phyloP scores from a whole-genome alignment of 2,113 vertebrate species.

The Argyrosomus japonicus region DNA sequence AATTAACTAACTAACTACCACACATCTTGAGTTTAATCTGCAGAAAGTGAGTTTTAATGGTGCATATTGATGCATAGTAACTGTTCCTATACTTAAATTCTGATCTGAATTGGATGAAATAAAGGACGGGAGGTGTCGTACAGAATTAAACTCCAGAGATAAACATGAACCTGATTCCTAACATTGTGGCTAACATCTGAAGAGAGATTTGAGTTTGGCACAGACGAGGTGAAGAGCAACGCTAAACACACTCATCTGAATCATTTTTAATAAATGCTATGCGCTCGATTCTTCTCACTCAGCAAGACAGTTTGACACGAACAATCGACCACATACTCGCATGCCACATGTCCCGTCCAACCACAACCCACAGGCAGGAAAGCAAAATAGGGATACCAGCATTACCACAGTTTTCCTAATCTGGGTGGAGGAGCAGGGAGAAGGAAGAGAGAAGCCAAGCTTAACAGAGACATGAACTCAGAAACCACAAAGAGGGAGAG shows the following conservation, averaged over 20 bases:
- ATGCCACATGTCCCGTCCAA: constrained; percentile 55
- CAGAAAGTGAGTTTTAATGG: no score
- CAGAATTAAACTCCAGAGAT: background rate
- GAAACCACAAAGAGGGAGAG: constrained; percentile 47
- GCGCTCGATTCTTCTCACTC: constrained; percentile 46
- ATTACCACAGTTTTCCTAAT: constrained; percentile 77
- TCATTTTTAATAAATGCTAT: constrained; percentile 43
- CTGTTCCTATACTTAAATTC: no score
- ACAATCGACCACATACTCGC: constrained; percentile 54
- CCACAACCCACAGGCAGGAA: constrained; percentile 69
- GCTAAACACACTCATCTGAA: constrained; percentile 31
- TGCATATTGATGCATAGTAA: no score
- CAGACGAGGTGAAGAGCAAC: background rate
- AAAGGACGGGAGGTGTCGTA: background rate
- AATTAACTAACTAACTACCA: no score
- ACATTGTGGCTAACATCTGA: background rate
- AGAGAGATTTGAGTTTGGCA: constrained; percentile 28
- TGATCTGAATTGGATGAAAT: background rate
- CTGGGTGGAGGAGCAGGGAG: constrained; percentile 28
- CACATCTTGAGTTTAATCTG: no score
- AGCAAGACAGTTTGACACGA: constrained; percentile 55
- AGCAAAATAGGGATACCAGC: constrained; percentile 67
- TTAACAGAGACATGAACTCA: constrained; percentile 72
- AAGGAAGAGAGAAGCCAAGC: constrained; percentile 60
- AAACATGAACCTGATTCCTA: background rate